These are phyloP conservation scores for Conopomorpha cramerella DNA, from an alignment of 1,140 invertebrate species.

Conservation along the genomic window DNA sequence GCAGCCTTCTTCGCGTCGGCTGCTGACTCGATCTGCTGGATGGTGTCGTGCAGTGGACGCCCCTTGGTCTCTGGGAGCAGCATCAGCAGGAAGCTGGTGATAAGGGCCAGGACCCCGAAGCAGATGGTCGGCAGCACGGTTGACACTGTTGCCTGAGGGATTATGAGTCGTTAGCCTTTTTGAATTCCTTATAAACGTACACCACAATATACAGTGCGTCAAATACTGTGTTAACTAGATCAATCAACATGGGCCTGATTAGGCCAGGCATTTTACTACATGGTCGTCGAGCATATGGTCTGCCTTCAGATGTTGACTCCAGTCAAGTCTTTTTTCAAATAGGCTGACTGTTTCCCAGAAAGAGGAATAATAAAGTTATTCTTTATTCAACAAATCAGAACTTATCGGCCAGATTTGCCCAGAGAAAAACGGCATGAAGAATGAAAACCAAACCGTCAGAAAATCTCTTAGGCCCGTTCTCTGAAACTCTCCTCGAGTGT, in stretches of 20 bases:
- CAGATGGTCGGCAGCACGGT: slow-evolving; percentile 63
- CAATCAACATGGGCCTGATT: not conserved
- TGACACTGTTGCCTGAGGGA: slow-evolving; percentile 11
- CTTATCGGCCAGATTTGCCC: too few relatives aligned
- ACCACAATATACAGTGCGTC: not conserved
- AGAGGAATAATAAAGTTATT: not conserved
- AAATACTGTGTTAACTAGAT: not conserved
- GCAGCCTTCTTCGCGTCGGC: not conserved
- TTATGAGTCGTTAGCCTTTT: slow-evolving; percentile 15
- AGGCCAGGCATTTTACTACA: too few relatives aligned
- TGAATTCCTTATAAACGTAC: not conserved
- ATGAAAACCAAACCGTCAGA: not conserved
- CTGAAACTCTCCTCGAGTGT: not conserved
- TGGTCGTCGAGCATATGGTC: too few relatives aligned
- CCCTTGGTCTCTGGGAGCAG: slow-evolving; percentile 73
- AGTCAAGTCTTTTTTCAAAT: too few relatives aligned
- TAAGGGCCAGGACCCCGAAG: slow-evolving; percentile 64
- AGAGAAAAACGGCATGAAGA: not conserved
- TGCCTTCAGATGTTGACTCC: too few relatives aligned
- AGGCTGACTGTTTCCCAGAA: too few relatives aligned
- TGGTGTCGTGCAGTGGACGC: slow-evolving; percentile 68
- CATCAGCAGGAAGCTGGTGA: slow-evolving; percentile 64
- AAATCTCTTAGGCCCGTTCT: not conserved
- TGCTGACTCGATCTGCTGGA: slow-evolving; percentile 63
- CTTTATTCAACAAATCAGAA: not conserved